Evolutionary conservation across 2,888 invertebrate genomes (phyloP).

Genomic region (Amphimallon solstitiale): DNA sequence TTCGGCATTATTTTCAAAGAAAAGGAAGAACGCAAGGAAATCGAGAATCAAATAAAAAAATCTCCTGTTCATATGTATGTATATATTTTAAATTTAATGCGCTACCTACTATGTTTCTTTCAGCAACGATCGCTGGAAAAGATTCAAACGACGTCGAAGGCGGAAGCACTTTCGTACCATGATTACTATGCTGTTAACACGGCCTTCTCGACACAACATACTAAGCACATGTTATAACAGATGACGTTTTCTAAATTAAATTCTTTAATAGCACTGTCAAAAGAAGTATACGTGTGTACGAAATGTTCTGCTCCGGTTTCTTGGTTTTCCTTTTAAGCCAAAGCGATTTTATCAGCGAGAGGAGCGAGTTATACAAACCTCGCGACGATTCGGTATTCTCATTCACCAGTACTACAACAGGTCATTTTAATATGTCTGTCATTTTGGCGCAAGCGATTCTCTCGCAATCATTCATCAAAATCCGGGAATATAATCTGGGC

Average conservation of each 20-base stretch:
- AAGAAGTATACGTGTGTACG: conserved; percentile 31
- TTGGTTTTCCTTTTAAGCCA: conserved; percentile 15
- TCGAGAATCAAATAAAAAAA: too few relatives aligned
- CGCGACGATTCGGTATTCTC: background rate
- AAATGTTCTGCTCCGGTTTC: background rate
- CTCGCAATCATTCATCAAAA: conserved; percentile 30
- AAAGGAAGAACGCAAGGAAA: too few relatives aligned
- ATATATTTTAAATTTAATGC: too few relatives aligned
- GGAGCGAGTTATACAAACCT: background rate
- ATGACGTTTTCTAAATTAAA: conserved; percentile 42
- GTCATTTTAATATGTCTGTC: conserved; percentile 36
- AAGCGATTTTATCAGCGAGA: conserved; percentile 2
- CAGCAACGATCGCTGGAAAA: background rate
- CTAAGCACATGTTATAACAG: conserved; percentile 36
- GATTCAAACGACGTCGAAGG: conserved; percentile 23
- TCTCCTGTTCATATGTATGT: too few relatives aligned
- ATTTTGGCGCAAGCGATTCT: conserved; percentile 33
- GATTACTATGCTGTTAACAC: conserved; percentile 34
- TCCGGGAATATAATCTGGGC: conserved; percentile 32
- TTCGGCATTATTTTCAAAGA: too few relatives aligned
- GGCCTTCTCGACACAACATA: conserved; percentile 8
- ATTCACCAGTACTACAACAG: conserved; percentile 27
- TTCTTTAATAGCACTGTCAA: conserved; percentile 43
- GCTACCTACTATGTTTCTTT: too few relatives aligned
- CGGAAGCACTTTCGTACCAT: background rate